Evolutionary conservation across 2,113 vertebrate species (phyloP).

Genomic region (Nibea albiflora): DNA sequence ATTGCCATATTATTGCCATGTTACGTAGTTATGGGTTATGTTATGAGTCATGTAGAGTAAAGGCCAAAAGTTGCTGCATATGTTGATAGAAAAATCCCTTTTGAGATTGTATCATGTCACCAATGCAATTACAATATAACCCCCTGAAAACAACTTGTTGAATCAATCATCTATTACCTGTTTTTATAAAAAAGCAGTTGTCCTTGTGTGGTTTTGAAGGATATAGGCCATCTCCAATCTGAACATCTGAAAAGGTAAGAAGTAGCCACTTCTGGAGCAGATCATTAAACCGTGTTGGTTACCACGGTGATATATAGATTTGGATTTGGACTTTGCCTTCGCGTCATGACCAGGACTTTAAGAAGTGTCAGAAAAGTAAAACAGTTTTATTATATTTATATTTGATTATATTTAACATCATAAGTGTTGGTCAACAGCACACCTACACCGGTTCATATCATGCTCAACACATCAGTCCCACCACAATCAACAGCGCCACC

Average conservation of each 20-base stretch:
- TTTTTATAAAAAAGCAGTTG: not conserved
- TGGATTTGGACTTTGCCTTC: not conserved
- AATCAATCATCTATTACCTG: not conserved
- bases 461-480: not conserved
- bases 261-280: not conserved
- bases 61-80: not conserved
- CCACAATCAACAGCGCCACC: slow-evolving; percentile 28
- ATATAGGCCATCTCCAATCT: not conserved
- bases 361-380: not conserved
- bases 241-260: not conserved
- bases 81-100: not conserved
- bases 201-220: not conserved
- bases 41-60: not conserved
- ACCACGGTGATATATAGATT: not conserved
- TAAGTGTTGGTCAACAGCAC: too few species aligned
- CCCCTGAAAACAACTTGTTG: not conserved
- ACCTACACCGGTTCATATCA: not conserved
- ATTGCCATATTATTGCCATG: not conserved
- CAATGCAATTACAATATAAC: not conserved
- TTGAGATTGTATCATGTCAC: not conserved
- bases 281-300: not conserved
- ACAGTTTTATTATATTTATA: not conserved
- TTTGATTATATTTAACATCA: not conserved
- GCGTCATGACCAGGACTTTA: not conserved
- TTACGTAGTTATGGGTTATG: too few species aligned